phyloP scores from a whole-genome alignment of 2,113 vertebrate species.

The Seriola quinqueradiata region DNA sequence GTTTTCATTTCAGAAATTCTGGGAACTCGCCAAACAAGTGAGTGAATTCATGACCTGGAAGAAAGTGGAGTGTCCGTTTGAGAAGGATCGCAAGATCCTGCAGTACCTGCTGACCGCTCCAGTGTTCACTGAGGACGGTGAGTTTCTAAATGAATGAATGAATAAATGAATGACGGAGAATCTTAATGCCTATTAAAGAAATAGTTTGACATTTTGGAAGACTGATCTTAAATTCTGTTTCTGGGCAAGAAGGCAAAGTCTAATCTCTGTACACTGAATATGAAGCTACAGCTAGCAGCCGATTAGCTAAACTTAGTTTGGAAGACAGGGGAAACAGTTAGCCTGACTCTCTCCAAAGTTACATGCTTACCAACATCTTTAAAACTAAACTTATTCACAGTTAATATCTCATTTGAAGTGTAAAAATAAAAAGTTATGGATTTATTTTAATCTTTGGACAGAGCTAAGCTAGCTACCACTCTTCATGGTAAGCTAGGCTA shows the following conservation, averaged over 20 bases:
- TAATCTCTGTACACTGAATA: not conserved
- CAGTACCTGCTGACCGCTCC: constrained; percentile 93
- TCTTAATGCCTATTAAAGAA: not conserved
- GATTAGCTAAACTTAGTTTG: not conserved
- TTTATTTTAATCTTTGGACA: too few species aligned
- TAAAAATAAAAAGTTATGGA: too few species aligned
- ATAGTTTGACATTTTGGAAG: not conserved
- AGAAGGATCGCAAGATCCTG: constrained; percentile 92
- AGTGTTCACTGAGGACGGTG: constrained; percentile 93
- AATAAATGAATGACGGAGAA: too few species aligned
- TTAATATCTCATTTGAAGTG: too few species aligned
- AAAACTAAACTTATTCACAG: too few species aligned
- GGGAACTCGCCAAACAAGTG: constrained; percentile 95
- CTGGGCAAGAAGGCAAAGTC: not conserved
- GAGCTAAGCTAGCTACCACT: too few species aligned
- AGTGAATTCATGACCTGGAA: constrained; percentile 97
- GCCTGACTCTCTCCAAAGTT: too few species aligned
- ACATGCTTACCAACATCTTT: too few species aligned
- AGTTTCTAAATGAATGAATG: constrained; percentile 39
- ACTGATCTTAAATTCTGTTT: not conserved
- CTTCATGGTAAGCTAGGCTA: too few species aligned
- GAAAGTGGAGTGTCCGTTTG: constrained; percentile 95
- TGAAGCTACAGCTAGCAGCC: not conserved
- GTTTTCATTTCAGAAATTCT: constrained; percentile 90
- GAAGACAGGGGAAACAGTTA: too few species aligned